Percentiles rank a stretch among this genome's conserved stretches.
phyloP scores from a whole-genome alignment of 2,888 invertebrate genomes.

The Nymphalis urticae region DNA sequence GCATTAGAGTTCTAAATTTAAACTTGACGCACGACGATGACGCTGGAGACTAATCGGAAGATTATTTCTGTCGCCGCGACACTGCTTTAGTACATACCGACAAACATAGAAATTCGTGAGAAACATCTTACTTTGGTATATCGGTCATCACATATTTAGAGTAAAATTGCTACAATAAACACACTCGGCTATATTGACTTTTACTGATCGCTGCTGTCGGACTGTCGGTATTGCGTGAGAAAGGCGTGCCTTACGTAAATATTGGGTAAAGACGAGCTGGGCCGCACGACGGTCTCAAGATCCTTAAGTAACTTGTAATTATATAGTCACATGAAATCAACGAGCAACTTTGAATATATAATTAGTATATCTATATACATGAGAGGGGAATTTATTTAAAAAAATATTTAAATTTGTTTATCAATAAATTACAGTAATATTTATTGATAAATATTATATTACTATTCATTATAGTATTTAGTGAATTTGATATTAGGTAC shows the following conservation, averaged over 20 bases:
- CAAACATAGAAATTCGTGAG: conserved; percentile 34
- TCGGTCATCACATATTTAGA: conserved; percentile 34
- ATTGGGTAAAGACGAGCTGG: conserved; percentile 46
- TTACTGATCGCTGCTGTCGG: conserved; percentile 58
- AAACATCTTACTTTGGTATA: conserved; percentile 30
- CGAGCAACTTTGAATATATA: not conserved
- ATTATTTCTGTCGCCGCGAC: conserved; percentile 54
- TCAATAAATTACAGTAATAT: too few relatives aligned
- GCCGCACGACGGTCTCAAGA: conserved; percentile 10
- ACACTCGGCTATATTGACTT: conserved; percentile 59
- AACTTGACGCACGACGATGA: conserved; percentile 59
- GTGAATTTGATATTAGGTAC: too few relatives aligned
- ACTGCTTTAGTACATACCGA: conserved; percentile 33
- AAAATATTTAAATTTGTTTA: too few relatives aligned
- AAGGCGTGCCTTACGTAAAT: conserved; percentile 66
- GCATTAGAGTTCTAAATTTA: conserved; percentile 61
- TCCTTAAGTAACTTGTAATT: conserved; percentile 13
- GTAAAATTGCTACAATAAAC: conserved; percentile 65
- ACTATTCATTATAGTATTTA: too few relatives aligned
- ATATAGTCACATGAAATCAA: not conserved
- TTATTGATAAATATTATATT: too few relatives aligned
- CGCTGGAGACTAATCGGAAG: conserved; percentile 49
- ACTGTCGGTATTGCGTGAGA: conserved; percentile 59
- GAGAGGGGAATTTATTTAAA: too few relatives aligned
- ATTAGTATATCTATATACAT: not conserved